Percentiles rank a stretch among this genome's conserved stretches.
Evolutionary conservation across 1,140 invertebrate genomes (phyloP).

Genomic region (Trachymyrmex cornetzi): DNA sequence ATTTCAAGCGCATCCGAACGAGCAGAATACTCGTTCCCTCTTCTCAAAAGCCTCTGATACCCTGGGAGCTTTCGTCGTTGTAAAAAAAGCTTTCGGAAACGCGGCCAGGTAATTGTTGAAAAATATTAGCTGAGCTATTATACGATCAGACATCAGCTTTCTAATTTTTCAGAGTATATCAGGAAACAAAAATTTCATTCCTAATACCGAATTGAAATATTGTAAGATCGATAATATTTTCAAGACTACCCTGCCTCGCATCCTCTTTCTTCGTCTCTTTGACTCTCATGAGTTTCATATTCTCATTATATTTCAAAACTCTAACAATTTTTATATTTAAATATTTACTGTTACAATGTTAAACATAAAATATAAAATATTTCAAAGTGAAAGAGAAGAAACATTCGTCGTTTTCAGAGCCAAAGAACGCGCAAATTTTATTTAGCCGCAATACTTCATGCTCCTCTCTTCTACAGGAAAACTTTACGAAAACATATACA

Average conservation of each 20-base stretch:
- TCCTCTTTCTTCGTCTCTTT: conserved; percentile 23
- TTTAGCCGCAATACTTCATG: conserved; percentile 66
- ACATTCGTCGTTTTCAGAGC: conserved; percentile 29
- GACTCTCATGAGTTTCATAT: neutral
- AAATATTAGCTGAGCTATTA: conserved; percentile 36
- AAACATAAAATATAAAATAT: conserved; percentile 16
- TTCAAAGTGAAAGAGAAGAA: conserved; percentile 17
- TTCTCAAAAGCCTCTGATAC: conserved; percentile 61
- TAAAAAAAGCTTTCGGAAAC: conserved; percentile 65
- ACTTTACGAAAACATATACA: conserved; percentile 66
- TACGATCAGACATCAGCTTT: neutral
- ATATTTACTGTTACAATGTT: neutral
- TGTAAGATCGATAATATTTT: conserved; percentile 1
- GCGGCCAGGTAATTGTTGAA: conserved; percentile 41
- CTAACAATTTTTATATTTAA: neutral
- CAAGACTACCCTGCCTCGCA: conserved; percentile 37
- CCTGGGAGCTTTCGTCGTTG: conserved; percentile 65
- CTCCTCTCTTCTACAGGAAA: conserved; percentile 65
- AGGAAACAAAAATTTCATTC: neutral
- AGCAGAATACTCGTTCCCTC: conserved; percentile 60
- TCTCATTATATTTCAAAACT: neutral
- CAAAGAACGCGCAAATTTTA: conserved; percentile 45
- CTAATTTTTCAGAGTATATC: neutral
- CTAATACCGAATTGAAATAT: neutral
- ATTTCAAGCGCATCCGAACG: conserved; percentile 77